Conservation (phyloP, 2,888 invertebrate species). For the Pachymerium ferrugineum region DNA sequence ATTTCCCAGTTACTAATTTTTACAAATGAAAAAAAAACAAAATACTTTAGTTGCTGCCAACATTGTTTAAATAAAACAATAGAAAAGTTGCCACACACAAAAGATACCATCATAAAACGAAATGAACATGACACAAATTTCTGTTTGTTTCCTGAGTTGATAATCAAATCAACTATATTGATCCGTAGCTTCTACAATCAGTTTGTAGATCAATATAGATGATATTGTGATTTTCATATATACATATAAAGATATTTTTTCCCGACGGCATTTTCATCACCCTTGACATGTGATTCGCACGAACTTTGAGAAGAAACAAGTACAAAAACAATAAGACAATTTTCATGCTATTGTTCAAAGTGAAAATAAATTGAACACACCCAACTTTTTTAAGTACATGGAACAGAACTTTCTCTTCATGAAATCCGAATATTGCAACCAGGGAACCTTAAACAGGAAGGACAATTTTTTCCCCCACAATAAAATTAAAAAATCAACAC, state of each 20-base stretch:
- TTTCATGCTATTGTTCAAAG: background rate
- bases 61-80: background rate
- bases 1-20: background rate
- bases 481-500: background rate
- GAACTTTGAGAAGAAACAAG: constrained; percentile 25
- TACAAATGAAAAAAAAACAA: too few species aligned
- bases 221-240: constrained; percentile 23
- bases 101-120: constrained; percentile 3
- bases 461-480: background rate
- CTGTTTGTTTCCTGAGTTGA: constrained; percentile 16
- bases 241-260: background rate
- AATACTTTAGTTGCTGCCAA: background rate
- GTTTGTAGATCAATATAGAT: constrained; percentile 1
- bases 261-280: background rate
- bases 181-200: background rate
- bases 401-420: background rate
- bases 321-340: background rate
- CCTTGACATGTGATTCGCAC: background rate
- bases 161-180: constrained; percentile 1
- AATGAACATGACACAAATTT: constrained; percentile 19
- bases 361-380: background rate
- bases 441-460: background rate
- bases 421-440: constrained; percentile 10
- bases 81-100: background rate
- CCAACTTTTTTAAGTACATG: constrained; percentile 10